Percentiles rank a stretch among this genome's conserved stretches.
Evolutionary conservation across 1,140 invertebrate species (phyloP).

Genomic region (Pararge aegeria): DNA sequence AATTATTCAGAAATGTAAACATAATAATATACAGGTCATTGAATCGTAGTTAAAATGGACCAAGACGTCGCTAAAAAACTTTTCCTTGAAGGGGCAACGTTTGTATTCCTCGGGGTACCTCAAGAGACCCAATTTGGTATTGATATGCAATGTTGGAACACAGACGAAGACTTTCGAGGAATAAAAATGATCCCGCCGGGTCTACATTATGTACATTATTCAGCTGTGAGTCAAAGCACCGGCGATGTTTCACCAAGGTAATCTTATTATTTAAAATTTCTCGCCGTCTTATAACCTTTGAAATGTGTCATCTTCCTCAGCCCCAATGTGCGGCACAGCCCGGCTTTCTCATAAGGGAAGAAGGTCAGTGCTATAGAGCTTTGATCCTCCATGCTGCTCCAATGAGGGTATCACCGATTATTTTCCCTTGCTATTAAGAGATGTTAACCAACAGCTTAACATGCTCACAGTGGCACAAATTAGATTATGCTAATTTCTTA

Average conservation of each 20-base stretch:
- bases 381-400: no score
- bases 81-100: slow-evolving; percentile 89
- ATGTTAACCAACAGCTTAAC: no score
- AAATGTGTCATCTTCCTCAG: no score
- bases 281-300: no score
- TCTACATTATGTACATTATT: slow-evolving; percentile 96
- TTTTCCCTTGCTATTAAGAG: no score
- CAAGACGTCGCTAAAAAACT: slow-evolving; percentile 88
- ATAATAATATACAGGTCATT: neutral
- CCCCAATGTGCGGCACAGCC: no score
- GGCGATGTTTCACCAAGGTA: slow-evolving; percentile 54
- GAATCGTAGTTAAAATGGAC: slow-evolving; percentile 70
- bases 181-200: slow-evolving; percentile 99
- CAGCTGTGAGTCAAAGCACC: slow-evolving; percentile 79
- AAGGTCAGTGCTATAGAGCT: no score
- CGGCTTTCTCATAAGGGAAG: no score
- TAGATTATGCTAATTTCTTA: no score
- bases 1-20: no score
- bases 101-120: slow-evolving; percentile 92
- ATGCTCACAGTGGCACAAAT: no score
- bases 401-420: no score
- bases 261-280: neutral
- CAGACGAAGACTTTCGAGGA: slow-evolving; percentile 95
- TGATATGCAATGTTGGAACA: slow-evolving; percentile 96
- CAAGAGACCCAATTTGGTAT: slow-evolving; percentile 96